These are phyloP conservation scores for Cisticola juncidis DNA, from an alignment of 2,113 vertebrate species.

Conservation along the genomic window DNA sequence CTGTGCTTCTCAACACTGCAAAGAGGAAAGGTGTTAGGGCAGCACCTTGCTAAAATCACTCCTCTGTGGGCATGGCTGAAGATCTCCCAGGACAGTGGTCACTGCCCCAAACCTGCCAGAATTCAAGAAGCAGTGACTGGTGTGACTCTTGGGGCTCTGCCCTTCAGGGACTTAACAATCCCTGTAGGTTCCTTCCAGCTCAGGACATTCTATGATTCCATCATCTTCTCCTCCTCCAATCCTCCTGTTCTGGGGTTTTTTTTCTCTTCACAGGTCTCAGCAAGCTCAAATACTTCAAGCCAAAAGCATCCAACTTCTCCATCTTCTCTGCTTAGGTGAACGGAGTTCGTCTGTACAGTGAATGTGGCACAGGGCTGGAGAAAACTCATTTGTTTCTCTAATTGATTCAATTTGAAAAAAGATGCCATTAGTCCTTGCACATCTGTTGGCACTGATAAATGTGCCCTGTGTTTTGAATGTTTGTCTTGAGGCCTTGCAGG, in stretches of 20 bases:
- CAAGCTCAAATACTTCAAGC: background rate
- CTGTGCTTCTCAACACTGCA: background rate
- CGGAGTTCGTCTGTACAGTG: background rate
- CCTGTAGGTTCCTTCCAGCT: background rate
- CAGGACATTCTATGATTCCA: background rate
- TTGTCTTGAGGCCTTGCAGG: background rate
- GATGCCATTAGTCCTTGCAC: background rate
- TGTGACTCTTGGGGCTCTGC: background rate
- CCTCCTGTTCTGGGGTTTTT: background rate
- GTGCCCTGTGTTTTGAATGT: background rate
- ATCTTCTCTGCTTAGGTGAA: background rate
- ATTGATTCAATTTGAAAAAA: background rate
- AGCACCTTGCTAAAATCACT: background rate
- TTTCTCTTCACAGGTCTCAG: background rate
- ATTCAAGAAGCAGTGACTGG: background rate
- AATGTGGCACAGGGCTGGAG: background rate
- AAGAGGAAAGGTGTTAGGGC: background rate
- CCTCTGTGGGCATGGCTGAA: background rate
- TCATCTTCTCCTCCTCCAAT: background rate
- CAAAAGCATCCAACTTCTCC: background rate
- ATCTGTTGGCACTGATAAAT: background rate
- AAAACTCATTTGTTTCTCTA: background rate
- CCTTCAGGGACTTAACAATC: background rate
- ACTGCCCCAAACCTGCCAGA: background rate
- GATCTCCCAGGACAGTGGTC: background rate